phyloP scores from a whole-genome alignment of 1,140 invertebrate species.

The Nasonia giraulti region DNA sequence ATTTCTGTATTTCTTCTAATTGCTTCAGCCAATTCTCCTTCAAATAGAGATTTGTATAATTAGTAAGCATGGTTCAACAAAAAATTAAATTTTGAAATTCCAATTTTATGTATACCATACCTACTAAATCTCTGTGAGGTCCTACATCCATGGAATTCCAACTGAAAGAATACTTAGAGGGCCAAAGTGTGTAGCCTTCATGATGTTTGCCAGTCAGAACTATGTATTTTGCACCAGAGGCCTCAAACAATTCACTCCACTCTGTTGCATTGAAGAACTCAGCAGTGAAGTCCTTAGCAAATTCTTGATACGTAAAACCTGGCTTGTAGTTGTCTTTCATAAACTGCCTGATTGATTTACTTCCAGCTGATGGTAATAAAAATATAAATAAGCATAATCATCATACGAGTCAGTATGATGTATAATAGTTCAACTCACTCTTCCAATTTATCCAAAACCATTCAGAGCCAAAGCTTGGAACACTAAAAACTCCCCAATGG shows the following conservation, averaged over 20 bases:
- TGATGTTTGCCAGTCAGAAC: conserved; percentile 96
- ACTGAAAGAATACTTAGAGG: conserved; percentile 88
- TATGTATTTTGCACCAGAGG: conserved; percentile 89
- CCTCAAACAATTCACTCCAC: conserved; percentile 85
- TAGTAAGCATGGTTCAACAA: neutral
- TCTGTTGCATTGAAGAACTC: conserved; percentile 87
- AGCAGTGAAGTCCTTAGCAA: conserved; percentile 86
- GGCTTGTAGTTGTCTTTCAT: conserved; percentile 87
- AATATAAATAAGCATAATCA: conserved; percentile 15
- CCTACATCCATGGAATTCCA: conserved; percentile 94
- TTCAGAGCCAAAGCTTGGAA: conserved; percentile 88
- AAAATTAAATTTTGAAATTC: neutral
- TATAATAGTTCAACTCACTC: conserved; percentile 71
- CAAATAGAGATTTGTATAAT: neutral
- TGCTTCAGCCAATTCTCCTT: conserved; percentile 83
- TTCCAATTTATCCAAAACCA: conserved; percentile 92
- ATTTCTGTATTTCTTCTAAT: conserved; percentile 79
- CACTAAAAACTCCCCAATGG: conserved; percentile 95
- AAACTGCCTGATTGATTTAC: conserved; percentile 74
- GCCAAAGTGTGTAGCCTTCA: conserved; percentile 93
- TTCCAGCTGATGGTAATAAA: conserved; percentile 32
- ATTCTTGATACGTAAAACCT: conserved; percentile 90
- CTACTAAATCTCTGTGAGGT: conserved; percentile 87
- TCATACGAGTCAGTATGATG: neutral
- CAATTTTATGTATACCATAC: conserved; percentile 65